Percentiles rank a stretch among this genome's conserved stretches.
These are phyloP conservation scores for Oreochromis aureus DNA, from an alignment of 2,113 vertebrate species.

Conservation along the genomic window DNA sequence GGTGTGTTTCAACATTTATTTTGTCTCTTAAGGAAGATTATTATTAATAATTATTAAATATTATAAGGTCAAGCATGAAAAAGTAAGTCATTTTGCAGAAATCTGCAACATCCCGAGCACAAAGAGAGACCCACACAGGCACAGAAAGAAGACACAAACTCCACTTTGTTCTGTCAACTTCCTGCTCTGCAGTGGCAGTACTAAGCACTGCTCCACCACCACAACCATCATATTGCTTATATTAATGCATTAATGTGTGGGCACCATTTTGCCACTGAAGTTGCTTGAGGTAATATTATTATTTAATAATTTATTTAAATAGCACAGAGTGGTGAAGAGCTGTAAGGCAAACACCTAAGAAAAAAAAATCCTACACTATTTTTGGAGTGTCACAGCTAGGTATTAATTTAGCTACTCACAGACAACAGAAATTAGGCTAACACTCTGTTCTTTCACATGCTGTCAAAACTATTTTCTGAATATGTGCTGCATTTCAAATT, in stretches of 20 bases:
- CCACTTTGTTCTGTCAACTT: background rate
- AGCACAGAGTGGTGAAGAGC: background rate
- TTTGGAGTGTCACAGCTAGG: background rate
- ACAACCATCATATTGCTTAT: background rate
- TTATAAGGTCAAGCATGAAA: background rate
- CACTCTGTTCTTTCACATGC: conserved; percentile 5
- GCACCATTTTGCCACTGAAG: background rate
- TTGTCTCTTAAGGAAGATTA: background rate
- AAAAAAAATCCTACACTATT: background rate
- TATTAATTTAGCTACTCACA: background rate
- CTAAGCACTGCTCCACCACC: background rate
- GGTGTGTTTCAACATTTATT: background rate
- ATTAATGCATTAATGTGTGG: background rate
- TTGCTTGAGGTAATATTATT: background rate
- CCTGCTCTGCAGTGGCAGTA: background rate
- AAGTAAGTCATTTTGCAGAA: background rate
- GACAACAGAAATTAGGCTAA: conserved; percentile 25
- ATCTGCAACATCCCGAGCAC: background rate
- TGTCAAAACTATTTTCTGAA: conserved; percentile 6
- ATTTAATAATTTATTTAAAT: background rate
- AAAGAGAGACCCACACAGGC: background rate
- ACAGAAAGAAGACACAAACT: background rate
- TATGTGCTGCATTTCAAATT: conserved; percentile 17
- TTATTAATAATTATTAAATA: background rate
- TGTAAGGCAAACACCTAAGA: conserved; percentile 2